A percentile compares a stretch with the other conserved stretches of the same genome.
These are phyloP conservation scores for Latheticus oryzae DNA, from an alignment of 2,888 invertebrate genomes.

Conservation along the genomic window DNA sequence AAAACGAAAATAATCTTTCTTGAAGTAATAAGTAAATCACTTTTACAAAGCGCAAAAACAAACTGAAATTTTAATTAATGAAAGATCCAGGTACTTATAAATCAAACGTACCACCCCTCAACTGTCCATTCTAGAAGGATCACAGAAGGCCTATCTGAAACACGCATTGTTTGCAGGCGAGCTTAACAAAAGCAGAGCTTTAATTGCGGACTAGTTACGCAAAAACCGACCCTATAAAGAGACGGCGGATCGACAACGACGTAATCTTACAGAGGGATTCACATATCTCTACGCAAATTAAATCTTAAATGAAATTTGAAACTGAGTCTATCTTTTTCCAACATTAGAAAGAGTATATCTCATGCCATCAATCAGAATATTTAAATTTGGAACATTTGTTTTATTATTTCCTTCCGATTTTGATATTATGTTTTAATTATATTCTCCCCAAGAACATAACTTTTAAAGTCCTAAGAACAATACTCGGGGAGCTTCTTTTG, in stretches of 20 bases:
- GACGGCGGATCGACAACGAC: slow-evolving; percentile 43
- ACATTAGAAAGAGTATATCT: too few species aligned
- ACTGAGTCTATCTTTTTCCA: slow-evolving; percentile 50
- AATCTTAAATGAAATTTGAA: slow-evolving; percentile 67
- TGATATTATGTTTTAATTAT: slow-evolving; percentile 37
- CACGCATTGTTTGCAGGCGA: slow-evolving; percentile 62
- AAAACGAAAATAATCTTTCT: slow-evolving; percentile 13
- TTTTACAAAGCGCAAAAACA: slow-evolving; percentile 49
- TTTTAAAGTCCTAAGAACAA: slow-evolving; percentile 51
- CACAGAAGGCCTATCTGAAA: slow-evolving; percentile 57
- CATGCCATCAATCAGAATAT: too few species aligned
- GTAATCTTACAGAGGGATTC: slow-evolving; percentile 60
- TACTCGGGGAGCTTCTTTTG: slow-evolving; percentile 57
- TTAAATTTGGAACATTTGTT: too few species aligned
- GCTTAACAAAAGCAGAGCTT: slow-evolving; percentile 63
- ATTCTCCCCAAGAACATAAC: slow-evolving; percentile 33
- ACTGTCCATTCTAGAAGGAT: slow-evolving; percentile 60
- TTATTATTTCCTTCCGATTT: slow-evolving; percentile 2
- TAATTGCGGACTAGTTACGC: slow-evolving; percentile 58
- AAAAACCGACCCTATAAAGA: slow-evolving; percentile 50
- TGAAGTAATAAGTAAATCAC: too few species aligned
- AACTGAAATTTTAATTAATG: slow-evolving; percentile 62
- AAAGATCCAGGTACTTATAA: slow-evolving; percentile 63
- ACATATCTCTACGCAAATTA: slow-evolving; percentile 64
- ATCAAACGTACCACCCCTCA: slow-evolving; percentile 57